Conservation (phyloP, 2,113 vertebrate species). For the Dasypus novemcinctus region DNA sequence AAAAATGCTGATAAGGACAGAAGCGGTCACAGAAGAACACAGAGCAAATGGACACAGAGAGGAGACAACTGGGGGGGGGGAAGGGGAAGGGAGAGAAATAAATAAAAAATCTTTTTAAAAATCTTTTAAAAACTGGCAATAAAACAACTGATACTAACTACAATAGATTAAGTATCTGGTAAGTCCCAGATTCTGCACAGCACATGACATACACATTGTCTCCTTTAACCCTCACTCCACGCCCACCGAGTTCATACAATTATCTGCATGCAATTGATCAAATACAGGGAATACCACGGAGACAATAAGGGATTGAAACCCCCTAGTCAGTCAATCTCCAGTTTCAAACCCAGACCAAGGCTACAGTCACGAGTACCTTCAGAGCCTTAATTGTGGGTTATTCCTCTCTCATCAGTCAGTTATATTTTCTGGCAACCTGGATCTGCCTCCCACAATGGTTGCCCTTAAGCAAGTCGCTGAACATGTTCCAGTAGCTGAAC, state of each 20-base stretch:
- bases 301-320: not conserved
- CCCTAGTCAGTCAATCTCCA: not conserved
- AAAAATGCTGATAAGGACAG: no score
- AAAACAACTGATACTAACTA: not conserved
- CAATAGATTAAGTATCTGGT: not conserved
- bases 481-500: not conserved
- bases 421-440: not conserved
- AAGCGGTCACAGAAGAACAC: no score
- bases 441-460: not conserved
- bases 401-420: not conserved
- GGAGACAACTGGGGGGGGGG: no score
- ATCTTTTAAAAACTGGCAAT: not conserved
- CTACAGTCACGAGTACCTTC: not conserved
- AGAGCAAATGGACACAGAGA: no score
- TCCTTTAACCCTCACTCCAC: not conserved
- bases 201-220: not conserved
- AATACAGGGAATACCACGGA: not conserved
- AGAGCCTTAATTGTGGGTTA: not conserved
- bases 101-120: no score
- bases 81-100: no score
- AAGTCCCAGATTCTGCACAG: not conserved
- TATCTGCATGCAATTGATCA: not conserved
- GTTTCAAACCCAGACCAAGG: not conserved
- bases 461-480: not conserved
- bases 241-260: not conserved